Percentiles rank a stretch among this genome's conserved stretches.
These are phyloP conservation scores for Zosterops hypoxanthus DNA, from an alignment of 2,113 vertebrate species.

Conservation along the genomic window DNA sequence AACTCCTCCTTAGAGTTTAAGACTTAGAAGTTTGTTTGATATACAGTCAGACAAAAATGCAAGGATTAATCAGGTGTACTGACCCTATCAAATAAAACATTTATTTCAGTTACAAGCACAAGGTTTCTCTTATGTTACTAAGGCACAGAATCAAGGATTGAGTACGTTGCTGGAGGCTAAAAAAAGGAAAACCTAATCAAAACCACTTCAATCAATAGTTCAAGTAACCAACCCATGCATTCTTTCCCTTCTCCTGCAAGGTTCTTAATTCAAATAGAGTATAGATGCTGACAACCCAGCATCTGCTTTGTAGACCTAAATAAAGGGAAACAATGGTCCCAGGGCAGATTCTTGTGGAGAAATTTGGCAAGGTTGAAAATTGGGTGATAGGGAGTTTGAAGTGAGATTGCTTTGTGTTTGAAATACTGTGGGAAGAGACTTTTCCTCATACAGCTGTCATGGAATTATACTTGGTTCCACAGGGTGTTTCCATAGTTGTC, in stretches of 20 bases:
- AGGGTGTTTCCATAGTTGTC: neutral
- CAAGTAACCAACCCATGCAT: neutral
- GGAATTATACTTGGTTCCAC: neutral
- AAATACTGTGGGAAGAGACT: neutral
- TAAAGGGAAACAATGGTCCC: neutral
- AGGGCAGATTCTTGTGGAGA: neutral
- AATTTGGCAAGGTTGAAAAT: neutral
- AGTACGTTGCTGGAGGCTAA: neutral
- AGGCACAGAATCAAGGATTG: neutral
- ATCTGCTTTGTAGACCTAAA: neutral
- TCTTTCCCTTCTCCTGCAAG: neutral
- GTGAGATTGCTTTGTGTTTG: neutral
- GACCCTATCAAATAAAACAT: neutral
- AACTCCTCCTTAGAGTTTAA: neutral
- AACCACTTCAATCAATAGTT: neutral
- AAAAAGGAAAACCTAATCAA: neutral
- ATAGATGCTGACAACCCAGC: neutral
- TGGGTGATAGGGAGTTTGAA: neutral
- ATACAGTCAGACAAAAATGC: neutral
- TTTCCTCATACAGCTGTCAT: neutral
- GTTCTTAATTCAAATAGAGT: neutral
- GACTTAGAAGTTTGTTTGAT: neutral
- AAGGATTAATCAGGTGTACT: neutral
- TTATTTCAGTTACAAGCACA: slow-evolving; percentile 50
- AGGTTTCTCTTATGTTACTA: neutral